These are phyloP conservation scores for Eupsilia transversa DNA, from an alignment of 2,888 invertebrate species.

Conservation along the genomic window DNA sequence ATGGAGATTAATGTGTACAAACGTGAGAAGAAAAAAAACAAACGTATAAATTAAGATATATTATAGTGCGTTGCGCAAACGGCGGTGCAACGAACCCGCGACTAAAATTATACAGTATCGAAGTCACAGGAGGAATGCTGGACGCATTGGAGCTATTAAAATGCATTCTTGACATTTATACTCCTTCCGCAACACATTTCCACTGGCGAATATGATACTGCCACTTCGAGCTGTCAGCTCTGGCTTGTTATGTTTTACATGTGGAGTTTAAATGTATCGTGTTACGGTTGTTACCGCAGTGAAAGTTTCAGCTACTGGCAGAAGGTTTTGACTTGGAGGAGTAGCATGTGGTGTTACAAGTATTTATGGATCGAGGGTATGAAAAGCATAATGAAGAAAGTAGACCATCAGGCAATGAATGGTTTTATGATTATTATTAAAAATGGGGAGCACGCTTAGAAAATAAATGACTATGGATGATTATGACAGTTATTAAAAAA, in stretches of 20 bases:
- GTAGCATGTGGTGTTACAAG: constrained; percentile 27
- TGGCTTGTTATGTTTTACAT: constrained; percentile 45
- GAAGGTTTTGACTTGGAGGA: constrained; percentile 37
- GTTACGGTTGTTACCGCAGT: constrained; percentile 49
- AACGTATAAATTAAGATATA: constrained; percentile 71
- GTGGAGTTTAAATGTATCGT: constrained; percentile 51
- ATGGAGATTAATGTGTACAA: constrained; percentile 64
- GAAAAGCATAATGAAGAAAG: constrained; percentile 26
- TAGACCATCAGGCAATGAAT: constrained; percentile 14
- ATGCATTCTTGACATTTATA: constrained; percentile 84
- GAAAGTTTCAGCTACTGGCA: constrained; percentile 30
- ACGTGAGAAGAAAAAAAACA: constrained; percentile 59
- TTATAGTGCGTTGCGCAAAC: constrained; percentile 78
- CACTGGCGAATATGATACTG: constrained; percentile 59
- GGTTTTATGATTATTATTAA: constrained; percentile 1
- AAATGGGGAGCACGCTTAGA: constrained; percentile 3
- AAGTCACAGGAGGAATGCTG: constrained; percentile 79
- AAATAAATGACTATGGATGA: not conserved
- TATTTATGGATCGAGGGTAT: constrained; percentile 38
- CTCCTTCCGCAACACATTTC: constrained; percentile 75
- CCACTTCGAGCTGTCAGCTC: constrained; percentile 54
- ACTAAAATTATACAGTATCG: constrained; percentile 82
- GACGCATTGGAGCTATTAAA: constrained; percentile 82
- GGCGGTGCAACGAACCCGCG: constrained; percentile 84
- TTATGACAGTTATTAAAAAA: constrained; percentile 17